phyloP scores from a whole-genome alignment of 2,113 vertebrate species.

The Eulemur rufifrons region DNA sequence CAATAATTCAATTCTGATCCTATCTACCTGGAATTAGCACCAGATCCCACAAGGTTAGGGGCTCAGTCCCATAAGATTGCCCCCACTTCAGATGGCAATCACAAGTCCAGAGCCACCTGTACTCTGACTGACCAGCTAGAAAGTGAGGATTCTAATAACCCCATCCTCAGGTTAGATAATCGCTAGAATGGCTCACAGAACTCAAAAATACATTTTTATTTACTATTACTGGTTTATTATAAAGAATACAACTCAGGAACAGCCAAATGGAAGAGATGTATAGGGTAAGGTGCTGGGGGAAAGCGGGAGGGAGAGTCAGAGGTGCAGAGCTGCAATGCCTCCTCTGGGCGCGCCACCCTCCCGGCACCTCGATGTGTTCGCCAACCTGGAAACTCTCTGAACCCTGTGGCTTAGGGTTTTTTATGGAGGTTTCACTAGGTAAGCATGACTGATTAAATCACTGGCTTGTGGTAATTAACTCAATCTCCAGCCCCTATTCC shows the following conservation, averaged over 20 bases:
- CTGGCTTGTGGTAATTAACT: neutral
- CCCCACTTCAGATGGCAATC: neutral
- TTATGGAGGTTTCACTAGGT: neutral
- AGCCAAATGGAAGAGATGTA: neutral
- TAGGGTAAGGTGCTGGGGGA: neutral
- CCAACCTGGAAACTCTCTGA: neutral
- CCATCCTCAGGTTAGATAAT: neutral
- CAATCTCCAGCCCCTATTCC: neutral
- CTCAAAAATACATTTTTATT: neutral
- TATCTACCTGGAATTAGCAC: neutral
- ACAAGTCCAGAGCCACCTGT: neutral
- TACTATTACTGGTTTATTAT: neutral
- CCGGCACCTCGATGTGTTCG: neutral
- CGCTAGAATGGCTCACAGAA: neutral
- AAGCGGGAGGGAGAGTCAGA: neutral
- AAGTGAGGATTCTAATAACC: neutral
- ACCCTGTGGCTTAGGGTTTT: neutral
- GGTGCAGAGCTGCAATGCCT: neutral
- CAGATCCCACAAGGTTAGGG: neutral
- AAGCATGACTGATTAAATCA: neutral
- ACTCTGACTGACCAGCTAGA: neutral
- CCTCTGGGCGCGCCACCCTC: neutral
- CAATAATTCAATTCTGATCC: neutral
- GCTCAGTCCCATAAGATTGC: neutral
- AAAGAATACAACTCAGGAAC: neutral